Base-by-base conservation (phyloP, 2,888 invertebrate genomes). In the Andricus curvator region DNA sequence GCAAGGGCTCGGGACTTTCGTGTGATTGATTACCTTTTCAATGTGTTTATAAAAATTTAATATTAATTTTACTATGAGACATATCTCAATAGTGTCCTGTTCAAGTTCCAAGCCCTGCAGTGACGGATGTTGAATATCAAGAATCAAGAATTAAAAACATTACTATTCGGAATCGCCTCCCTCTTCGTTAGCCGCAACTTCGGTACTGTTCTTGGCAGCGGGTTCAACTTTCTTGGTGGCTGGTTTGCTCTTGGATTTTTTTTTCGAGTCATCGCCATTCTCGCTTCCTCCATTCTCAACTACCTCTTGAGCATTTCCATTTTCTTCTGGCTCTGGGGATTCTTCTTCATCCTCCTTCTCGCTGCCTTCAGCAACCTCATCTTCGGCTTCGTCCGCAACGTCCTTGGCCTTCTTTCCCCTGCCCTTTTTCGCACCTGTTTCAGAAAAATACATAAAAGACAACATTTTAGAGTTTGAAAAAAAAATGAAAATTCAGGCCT, bases 141-240 rank as follows among this genome's bases (percentile, higher is more conserved):
- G 51, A 74, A 48, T 74, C 51, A 56, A 37, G 51, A 74, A 44
- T 37, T 15, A 44, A 74, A 74, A 74, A 56, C 13, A 74, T 70
- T 70, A 70, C 74, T 74, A 74, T 74, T 74, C 74, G 33, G 74
- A 74, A 33, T 74, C 74, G 51, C 51, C 74, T n/a, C 56, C 74
- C 25, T 74, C 74, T 33, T 74, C 51, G 51, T 48, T 51, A 29
- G 56, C 56, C 33, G n/a, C 74, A 5, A 20, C 51, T 56, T 74
- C 74, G 33, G 56, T 74, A n/a, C n/a, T 74, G n/a, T 33, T 74
- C 56, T 74, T 74, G 6, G 74, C 56, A 33, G 74, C 56, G 56
- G 74, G 74, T 74, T 74, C 74, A 48, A 29, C 74, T 29, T 74
- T 74, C 29, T 74, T 74, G 56, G 56, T 51, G 25, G 56, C 74